Base-by-base conservation (phyloP, 2,797 vertebrate species). In the Capromys pilorides region DNA sequence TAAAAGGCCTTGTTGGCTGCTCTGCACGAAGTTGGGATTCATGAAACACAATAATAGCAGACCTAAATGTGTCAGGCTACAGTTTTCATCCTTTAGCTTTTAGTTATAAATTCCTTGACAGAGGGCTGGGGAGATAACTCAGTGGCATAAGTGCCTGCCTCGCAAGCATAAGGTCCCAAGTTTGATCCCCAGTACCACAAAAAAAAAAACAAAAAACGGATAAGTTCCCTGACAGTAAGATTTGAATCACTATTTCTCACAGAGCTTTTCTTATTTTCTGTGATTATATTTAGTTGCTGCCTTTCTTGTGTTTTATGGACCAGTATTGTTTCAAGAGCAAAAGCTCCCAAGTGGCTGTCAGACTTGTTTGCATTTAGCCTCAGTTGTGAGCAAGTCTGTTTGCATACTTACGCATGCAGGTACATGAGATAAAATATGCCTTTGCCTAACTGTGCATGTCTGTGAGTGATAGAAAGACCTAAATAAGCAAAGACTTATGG, bases 31-130 rank as follows among this genome's bases (percentile, higher is more conserved):
- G 62, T 94, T 89, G 26, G 88, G 36, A 18, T 64, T 73, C 91
- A 59, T 28, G 92, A 59, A 94, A 89, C 82, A 94, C 73, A 82
- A 93, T 93, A 93, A 96, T 97, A 95, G 36, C 96, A 97, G 96
- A 95, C 87, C 96, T 77, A 83, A 88, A 21, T 79, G 49, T 88
- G 86, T 95, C 86, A 59, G 82, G 86, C 73, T 91, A 87, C 19
- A 3, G 0, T 57, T 86, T 89, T 41, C 80, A 39, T 71, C 71
- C 95, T 94, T 86, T 81, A 93, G 39, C 77, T 87, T 96, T 89
- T 91, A 95, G 84, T 88, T 87, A 78, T 89, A 24, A 94, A 0
- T 86, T 88, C 92, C 87, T 95, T 75, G 61, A 45, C 45, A 45
- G 45, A 45, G 45, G 45, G 45, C 45, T 45, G 45, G 45, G 45